Conservation (phyloP, 2,888 invertebrate species). For the Epinotia bilunana region DNA sequence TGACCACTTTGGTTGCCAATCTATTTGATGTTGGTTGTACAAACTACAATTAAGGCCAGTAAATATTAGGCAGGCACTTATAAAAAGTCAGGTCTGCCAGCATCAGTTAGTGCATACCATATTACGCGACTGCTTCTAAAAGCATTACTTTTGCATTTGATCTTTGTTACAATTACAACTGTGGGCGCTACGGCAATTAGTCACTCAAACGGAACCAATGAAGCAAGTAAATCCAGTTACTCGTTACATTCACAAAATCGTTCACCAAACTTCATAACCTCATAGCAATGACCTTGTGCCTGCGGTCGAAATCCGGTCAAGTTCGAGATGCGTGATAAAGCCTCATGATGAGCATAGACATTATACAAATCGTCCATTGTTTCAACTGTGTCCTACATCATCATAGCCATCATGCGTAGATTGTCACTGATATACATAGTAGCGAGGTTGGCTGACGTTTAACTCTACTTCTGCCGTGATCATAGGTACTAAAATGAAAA, state of each 20-base stretch:
- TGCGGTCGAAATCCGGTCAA: conserved; percentile 39
- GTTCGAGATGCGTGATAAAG: conserved; percentile 40
- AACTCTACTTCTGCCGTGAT: too few relatives aligned
- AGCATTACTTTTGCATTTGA: too few relatives aligned
- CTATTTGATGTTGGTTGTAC: too few relatives aligned
- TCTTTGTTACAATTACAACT: not conserved
- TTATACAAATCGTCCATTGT: conserved; percentile 41
- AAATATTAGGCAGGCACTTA: too few relatives aligned
- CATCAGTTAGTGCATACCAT: too few relatives aligned
- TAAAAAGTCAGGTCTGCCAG: too few relatives aligned
- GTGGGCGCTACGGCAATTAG: not conserved
- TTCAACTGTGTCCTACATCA: conserved; percentile 20
- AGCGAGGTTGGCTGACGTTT: conserved; percentile 4
- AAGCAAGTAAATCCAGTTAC: not conserved
- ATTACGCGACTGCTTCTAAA: too few relatives aligned
- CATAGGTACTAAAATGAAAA: conserved; percentile 18
- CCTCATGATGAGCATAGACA: conserved; percentile 29
- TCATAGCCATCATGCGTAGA: conserved; percentile 17
- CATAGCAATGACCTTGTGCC: conserved; percentile 22
- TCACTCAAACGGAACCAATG: not conserved
- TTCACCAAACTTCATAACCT: conserved; percentile 31
- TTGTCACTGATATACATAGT: conserved; percentile 14
- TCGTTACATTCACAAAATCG: conserved; percentile 15
- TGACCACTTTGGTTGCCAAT: too few relatives aligned
- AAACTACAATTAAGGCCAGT: too few relatives aligned